A percentile compares a stretch with the other conserved stretches of the same genome.
Evolutionary conservation across 2,797 vertebrate genomes (phyloP).

Genomic region (Spondyliosoma cantharus): DNA sequence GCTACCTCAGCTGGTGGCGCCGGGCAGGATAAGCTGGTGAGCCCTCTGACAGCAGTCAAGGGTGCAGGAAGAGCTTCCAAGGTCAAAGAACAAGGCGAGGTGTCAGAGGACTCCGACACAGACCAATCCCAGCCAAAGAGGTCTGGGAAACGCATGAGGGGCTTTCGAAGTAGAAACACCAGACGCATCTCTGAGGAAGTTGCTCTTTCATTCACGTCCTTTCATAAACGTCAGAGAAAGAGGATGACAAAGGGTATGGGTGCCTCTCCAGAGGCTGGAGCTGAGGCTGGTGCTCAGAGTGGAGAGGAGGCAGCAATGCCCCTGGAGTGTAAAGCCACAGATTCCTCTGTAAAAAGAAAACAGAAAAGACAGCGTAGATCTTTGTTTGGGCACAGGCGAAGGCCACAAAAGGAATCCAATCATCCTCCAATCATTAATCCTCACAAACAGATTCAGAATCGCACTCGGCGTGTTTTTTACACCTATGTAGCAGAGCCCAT

Average conservation of each 20-base stretch:
- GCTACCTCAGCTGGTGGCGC: constrained; percentile 54
- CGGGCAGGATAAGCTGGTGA: constrained; percentile 64
- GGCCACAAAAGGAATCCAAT: constrained; percentile 33
- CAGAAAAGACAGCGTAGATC: constrained; percentile 56
- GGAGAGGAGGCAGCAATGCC: constrained; percentile 70
- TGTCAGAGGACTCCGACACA: constrained; percentile 39
- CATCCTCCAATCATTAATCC: not conserved
- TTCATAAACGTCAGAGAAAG: constrained; percentile 67
- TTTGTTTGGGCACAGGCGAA: constrained; percentile 70
- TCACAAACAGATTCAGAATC: constrained; percentile 29
- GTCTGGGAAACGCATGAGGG: constrained; percentile 41
- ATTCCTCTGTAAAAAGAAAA: constrained; percentile 35
- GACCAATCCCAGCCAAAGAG: constrained; percentile 44
- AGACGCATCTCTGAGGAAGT: constrained; percentile 52
- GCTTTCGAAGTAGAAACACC: constrained; percentile 45
- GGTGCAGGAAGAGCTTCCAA: constrained; percentile 54
- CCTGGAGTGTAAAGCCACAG: constrained; percentile 41
- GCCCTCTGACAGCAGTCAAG: constrained; percentile 60
- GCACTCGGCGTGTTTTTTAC: constrained; percentile 70
- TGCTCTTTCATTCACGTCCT: constrained; percentile 45
- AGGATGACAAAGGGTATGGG: constrained; percentile 55
- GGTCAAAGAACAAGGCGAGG: constrained; percentile 51
- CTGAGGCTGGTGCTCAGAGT: constrained; percentile 63
- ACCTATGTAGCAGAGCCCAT: constrained; percentile 62
- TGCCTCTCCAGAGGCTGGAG: constrained; percentile 67